Conservation (phyloP, 2,888 invertebrate genomes). For the Electrophaes corylata region DNA sequence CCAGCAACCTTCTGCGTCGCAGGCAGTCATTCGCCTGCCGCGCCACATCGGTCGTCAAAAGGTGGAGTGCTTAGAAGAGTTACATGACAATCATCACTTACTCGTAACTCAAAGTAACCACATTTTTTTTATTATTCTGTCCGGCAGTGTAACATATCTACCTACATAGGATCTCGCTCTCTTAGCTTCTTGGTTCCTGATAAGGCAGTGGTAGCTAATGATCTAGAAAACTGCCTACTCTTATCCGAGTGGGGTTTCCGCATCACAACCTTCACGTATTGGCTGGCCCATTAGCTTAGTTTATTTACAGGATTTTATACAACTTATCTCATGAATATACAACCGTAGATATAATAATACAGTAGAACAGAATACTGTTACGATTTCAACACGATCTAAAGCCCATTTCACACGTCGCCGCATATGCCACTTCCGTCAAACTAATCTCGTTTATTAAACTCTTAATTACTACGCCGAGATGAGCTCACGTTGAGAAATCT, state of each 20-base stretch:
- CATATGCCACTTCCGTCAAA: conserved; percentile 2
- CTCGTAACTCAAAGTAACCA: too few relatives aligned
- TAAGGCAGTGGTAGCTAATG: conserved; percentile 47
- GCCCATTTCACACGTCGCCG: conserved; percentile 4
- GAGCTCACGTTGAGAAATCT: background rate
- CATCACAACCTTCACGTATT: conserved; percentile 36
- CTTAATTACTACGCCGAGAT: conserved; percentile 1
- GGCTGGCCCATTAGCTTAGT: conserved; percentile 13
- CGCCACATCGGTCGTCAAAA: too few relatives aligned
- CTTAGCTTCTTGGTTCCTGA: conserved; percentile 31
- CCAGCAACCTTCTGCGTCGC: too few relatives aligned
- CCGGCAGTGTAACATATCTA: conserved; percentile 16
- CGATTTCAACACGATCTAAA: conserved; percentile 3
- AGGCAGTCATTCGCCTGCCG: too few relatives aligned
- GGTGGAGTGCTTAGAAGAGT: too few relatives aligned
- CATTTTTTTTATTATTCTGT: conserved; percentile 6
- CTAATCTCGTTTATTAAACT: conserved; percentile 2
- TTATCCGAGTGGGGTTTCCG: conserved; percentile 49
- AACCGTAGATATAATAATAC: background rate
- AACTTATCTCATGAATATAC: background rate
- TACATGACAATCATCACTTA: too few relatives aligned
- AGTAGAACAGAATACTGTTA: background rate
- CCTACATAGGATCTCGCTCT: conserved; percentile 25
- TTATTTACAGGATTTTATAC: background rate
- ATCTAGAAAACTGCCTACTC: conserved; percentile 50